Conservation (phyloP, 2,888 invertebrate species). For the Drosophila leonis region DNA sequence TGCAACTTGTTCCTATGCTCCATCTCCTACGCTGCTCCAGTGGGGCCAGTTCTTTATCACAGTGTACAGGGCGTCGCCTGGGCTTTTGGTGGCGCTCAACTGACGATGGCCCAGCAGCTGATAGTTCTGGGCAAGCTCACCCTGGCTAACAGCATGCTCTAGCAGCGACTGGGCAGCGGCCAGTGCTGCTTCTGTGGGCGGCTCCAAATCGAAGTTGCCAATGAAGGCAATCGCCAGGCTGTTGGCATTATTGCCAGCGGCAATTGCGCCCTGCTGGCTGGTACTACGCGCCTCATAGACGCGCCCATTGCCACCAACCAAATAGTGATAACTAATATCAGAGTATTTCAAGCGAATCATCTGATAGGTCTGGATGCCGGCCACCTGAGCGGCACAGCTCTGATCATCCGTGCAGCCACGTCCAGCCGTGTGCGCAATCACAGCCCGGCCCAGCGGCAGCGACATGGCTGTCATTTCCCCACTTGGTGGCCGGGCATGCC, state of each 20-base stretch:
- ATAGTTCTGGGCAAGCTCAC: constrained; percentile 88
- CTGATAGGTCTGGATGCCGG: constrained; percentile 88
- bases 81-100: constrained; percentile 88
- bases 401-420: constrained; percentile 86
- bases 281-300: constrained; percentile 91
- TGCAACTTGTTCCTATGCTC: background rate
- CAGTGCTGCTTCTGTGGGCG: constrained; percentile 87
- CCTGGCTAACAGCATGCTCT: constrained; percentile 87
- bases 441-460: constrained; percentile 86
- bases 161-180: constrained; percentile 88
- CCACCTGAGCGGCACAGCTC: constrained; percentile 87
- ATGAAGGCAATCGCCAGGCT: constrained; percentile 91
- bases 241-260: constrained; percentile 88
- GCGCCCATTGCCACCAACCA: constrained; percentile 91
- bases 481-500: constrained; percentile 88
- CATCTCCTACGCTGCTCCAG: constrained; percentile 79
- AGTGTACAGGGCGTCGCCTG: constrained; percentile 88
- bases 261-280: constrained; percentile 90
- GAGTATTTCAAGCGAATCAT: constrained; percentile 87
- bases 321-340: constrained; percentile 92
- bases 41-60: constrained; percentile 90
- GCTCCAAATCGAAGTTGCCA: constrained; percentile 88
- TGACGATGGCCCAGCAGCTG: constrained; percentile 90
- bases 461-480: constrained; percentile 80
- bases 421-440: constrained; percentile 89